These are phyloP conservation scores for Dolichallabes microphthalmus DNA, from an alignment of 2,113 vertebrate species.

Conservation along the genomic window DNA sequence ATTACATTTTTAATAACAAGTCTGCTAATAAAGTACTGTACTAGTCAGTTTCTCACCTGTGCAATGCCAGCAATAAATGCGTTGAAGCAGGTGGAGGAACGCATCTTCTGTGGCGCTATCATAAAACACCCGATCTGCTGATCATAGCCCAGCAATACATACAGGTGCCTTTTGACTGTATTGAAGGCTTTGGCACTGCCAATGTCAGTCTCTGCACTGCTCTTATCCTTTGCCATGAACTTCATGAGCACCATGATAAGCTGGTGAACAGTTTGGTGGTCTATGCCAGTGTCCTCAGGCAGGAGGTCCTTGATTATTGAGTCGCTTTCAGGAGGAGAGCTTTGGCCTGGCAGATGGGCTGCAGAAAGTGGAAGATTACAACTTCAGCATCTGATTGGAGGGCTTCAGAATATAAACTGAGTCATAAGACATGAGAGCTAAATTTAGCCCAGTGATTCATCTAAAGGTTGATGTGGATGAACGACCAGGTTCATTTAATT, in stretches of 20 bases:
- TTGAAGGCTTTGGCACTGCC: constrained; percentile 98
- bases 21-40: neutral
- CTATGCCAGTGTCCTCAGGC: constrained; percentile 92
- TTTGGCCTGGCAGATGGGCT: constrained; percentile 74
- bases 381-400: constrained; percentile 26
- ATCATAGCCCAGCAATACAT: constrained; percentile 91
- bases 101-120: constrained; percentile 98
- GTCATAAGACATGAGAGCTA: constrained; percentile 30
- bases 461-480: constrained; percentile 25
- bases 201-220: constrained; percentile 91
- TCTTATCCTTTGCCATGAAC: constrained; percentile 97
- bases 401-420: constrained; percentile 28
- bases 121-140: constrained; percentile 99
- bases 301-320: constrained; percentile 88
- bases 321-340: constrained; percentile 87
- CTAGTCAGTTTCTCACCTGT: constrained; percentile 74
- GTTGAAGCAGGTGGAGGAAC: constrained; percentile 96
- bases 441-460: constrained; percentile 39
- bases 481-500: constrained; percentile 25
- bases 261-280: constrained; percentile 98
- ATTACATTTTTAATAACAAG: too few species aligned
- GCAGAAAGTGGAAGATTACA: constrained; percentile 61
- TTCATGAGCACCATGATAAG: constrained; percentile 98
- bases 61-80: constrained; percentile 96
- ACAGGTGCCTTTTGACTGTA: constrained; percentile 94